Evolutionary conservation across 1,140 invertebrate species (phyloP), one percentile per base, ranked within the genome.

Genomic region (Matsumurasca onukii): DNA sequence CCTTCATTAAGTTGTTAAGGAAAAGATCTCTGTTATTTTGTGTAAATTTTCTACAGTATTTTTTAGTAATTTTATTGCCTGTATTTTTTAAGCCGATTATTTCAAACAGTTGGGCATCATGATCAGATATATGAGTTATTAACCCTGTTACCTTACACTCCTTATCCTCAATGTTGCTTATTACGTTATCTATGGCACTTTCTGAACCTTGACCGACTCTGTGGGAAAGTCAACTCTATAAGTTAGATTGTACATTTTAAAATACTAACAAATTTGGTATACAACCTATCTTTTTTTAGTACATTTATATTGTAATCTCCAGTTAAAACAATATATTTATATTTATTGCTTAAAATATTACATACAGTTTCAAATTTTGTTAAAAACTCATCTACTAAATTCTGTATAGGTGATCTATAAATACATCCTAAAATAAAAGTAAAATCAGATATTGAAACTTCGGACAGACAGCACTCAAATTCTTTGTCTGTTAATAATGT

Each of bases 391-490:
- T 64, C 62, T 2, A 34, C 22, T 31, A 39, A 34, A 34, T 27
- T 24, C 22, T 64, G 62, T 27, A 24, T 17, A 27, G 62, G 25
- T 31, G 59, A 24, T 64, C 62, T 64, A 34, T 64, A 64, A 20
- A 64, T 39, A 45, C 31, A 64, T 24, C 2, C 62, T 45, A 64
- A 45, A 5, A 64, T 17, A 64, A 30, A 64, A 31, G n/a, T 31
- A 34, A 64, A 64, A 34, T 30, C n/a, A 64, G n/a, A 13, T 12
- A 64, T 13, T 20, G 62, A 31, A 64, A 64, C 22, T 45, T 64
- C 62, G 25, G 62, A n/a, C 20, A 64, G 39, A 34, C 62, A 64
- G 39, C 62, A 64, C 29, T 64, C 31, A 31, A 64, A 64, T 45
- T 64, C 62, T 34, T 64, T 64, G 31, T 64, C 62, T n/a, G 30